These are phyloP conservation scores for Frankliniella intonsa DNA, from an alignment of 2,888 invertebrate genomes.

Conservation along the genomic window DNA sequence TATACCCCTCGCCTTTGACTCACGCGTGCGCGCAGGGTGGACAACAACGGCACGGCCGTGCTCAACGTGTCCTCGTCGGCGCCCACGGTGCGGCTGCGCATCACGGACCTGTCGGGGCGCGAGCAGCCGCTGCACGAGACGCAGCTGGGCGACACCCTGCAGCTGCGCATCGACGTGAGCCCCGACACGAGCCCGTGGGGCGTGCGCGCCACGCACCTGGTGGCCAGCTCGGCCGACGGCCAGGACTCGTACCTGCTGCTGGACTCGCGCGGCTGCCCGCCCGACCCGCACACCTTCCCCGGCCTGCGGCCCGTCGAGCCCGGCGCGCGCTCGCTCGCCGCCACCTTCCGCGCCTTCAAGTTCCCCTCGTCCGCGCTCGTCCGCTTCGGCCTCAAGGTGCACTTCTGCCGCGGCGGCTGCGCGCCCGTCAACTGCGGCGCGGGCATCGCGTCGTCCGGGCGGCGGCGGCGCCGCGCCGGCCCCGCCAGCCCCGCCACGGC, in stretches of 20 bases:
- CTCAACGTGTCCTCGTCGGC: slow-evolving; percentile 42
- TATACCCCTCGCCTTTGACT: too few species aligned
- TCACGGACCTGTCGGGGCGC: slow-evolving; percentile 43
- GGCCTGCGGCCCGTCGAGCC: slow-evolving; percentile 46
- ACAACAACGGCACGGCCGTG: slow-evolving; percentile 31
- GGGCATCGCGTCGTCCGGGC: not conserved
- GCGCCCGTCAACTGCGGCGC: slow-evolving; percentile 51
- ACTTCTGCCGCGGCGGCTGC: slow-evolving; percentile 71
- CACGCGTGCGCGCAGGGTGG: slow-evolving; percentile 29
- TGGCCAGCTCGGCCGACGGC: slow-evolving; percentile 71
- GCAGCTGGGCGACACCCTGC: slow-evolving; percentile 62
- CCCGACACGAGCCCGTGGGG: not conserved
- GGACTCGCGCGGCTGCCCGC: slow-evolving; percentile 75
- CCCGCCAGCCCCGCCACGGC: not conserved
- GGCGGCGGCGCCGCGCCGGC: not conserved
- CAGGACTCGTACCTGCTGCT: slow-evolving; percentile 66
- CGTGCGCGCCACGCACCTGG: slow-evolving; percentile 68
- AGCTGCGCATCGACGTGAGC: slow-evolving; percentile 57
- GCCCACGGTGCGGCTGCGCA: slow-evolving; percentile 44
- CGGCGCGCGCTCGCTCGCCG: slow-evolving; percentile 38
- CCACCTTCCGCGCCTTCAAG: slow-evolving; percentile 64
- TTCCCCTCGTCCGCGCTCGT: slow-evolving; percentile 80
- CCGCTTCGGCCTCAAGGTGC: slow-evolving; percentile 74
- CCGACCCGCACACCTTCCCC: slow-evolving; percentile 62
- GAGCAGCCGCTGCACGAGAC: slow-evolving; percentile 49